Evolutionary conservation across 2,797 vertebrate genomes (phyloP).

Genomic region (Myripristis murdjan): DNA sequence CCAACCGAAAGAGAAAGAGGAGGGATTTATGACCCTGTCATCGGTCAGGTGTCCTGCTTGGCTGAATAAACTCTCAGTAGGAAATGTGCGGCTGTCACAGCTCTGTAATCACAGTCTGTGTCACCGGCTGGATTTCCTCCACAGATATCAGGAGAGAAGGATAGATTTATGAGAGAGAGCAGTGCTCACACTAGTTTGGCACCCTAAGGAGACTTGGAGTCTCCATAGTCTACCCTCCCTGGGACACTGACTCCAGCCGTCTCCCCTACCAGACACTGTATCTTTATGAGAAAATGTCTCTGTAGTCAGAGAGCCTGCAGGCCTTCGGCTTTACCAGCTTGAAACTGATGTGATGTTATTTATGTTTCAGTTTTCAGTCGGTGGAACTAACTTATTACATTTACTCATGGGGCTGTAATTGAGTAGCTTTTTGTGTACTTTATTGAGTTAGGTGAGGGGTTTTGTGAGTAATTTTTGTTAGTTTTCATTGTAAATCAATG

Average conservation of each 20-base stretch:
- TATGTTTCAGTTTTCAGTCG: no score
- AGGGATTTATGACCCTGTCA: conserved; percentile 22
- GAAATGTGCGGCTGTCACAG: background rate
- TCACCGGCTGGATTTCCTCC: background rate
- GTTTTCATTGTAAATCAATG: no score
- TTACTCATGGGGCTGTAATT: no score
- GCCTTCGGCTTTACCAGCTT: background rate
- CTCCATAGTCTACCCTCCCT: background rate
- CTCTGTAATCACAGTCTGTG: background rate
- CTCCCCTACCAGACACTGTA: background rate
- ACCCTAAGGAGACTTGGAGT: background rate
- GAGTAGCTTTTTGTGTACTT: no score
- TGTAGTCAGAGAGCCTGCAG: background rate
- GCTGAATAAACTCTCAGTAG: conserved; percentile 5
- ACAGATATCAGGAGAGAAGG: background rate
- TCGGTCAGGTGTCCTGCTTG: background rate
- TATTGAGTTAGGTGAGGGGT: no score
- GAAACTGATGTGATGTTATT: background rate
- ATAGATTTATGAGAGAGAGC: background rate
- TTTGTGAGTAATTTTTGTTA: no score
- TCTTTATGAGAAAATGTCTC: background rate
- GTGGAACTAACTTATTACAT: no score
- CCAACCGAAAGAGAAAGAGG: conserved; percentile 12
- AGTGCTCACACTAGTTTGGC: background rate
- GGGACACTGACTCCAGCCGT: background rate